Percentiles rank a stretch among this genome's conserved stretches.
Conservation (phyloP, 2,888 invertebrate genomes). For the Entomobrya proxima region DNA sequence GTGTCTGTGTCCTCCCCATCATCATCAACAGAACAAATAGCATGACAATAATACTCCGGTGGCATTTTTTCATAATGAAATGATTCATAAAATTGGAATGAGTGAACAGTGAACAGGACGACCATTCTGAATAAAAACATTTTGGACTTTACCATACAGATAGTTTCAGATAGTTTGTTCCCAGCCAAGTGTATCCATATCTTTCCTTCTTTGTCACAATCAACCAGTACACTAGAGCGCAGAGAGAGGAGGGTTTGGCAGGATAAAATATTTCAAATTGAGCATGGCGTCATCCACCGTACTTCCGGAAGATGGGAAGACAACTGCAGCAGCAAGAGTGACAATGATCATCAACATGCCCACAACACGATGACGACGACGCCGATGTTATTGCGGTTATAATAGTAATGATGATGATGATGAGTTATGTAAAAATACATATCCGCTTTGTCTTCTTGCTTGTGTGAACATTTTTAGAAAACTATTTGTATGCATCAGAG, state of each 20-base stretch:
- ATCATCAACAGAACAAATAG: neutral
- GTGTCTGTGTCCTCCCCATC: neutral
- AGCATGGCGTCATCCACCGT: constrained; percentile 52
- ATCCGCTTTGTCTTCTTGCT: constrained; percentile 9
- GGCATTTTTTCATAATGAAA: neutral
- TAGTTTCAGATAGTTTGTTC: too few relatives aligned
- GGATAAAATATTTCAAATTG: constrained; percentile 43
- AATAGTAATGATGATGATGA: too few relatives aligned
- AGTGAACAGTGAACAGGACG: neutral
- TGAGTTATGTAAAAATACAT: constrained; percentile 15
- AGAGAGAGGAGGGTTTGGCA: neutral
- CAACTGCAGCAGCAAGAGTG: neutral
- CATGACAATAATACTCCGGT: neutral
- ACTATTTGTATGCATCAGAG: too few relatives aligned
- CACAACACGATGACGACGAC: constrained; percentile 12
- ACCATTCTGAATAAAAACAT: too few relatives aligned
- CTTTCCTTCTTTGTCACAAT: neutral
- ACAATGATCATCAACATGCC: neutral
- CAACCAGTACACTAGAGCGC: too few relatives aligned
- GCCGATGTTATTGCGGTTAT: neutral
- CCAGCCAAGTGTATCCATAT: constrained; percentile 12
- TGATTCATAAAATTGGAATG: constrained; percentile 16
- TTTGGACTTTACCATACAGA: too few relatives aligned
- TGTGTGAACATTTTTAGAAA: neutral
- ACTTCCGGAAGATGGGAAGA: constrained; percentile 49